Base-by-base conservation (phyloP, 2,113 vertebrate species). In the Thalassarche chlororhynchos region DNA sequence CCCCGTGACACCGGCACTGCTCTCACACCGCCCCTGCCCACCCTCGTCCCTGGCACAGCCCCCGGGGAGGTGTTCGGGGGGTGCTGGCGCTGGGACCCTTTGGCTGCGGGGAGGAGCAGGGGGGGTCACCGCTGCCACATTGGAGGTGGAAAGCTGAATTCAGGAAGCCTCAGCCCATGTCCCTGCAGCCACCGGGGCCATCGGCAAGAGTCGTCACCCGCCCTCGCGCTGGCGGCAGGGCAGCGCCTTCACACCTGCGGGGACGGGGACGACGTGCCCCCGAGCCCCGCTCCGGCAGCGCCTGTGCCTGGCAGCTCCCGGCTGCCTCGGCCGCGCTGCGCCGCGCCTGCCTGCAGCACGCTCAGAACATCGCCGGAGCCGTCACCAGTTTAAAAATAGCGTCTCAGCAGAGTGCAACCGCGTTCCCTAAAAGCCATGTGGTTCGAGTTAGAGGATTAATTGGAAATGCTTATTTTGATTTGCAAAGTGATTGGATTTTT, bases 381-480 rank as follows among this genome's bases (percentile, higher is more conserved):
- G 44, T 95, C 96, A 90, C 93, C 12, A 3, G 62, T 78, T 94
- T 97, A 96, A 94, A 96, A 97, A 97, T 97, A 95, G 96, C 52
- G 15, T 87, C 89, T 92, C 79, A 75, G 94, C 90, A 93, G 94
- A 90, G 90, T 60, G 92, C 88, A 90, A 90, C 88, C 60, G 18
- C 86, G 77, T 93, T 97, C 96, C 92, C 90, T 89, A 77, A 86
- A 84, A 95, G 91, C 96, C 96, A 97, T 97, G 97, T 96, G 95
- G 92, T 93, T 97, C 71, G 32, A 96, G 92, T 96, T 97, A 97
- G 96, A 81, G 93, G 94, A 97, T 97, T 97, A 93, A 96, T 97
- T 97, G 96, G 96, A 95, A 95, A 97, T 91, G 95, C 95, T 97
- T 97, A 95, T 97, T 97, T 97, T 96, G 96, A 97, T 96, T 97